Conservation (phyloP, 2,888 invertebrate species). For the Neoitamus cyanurus region DNA sequence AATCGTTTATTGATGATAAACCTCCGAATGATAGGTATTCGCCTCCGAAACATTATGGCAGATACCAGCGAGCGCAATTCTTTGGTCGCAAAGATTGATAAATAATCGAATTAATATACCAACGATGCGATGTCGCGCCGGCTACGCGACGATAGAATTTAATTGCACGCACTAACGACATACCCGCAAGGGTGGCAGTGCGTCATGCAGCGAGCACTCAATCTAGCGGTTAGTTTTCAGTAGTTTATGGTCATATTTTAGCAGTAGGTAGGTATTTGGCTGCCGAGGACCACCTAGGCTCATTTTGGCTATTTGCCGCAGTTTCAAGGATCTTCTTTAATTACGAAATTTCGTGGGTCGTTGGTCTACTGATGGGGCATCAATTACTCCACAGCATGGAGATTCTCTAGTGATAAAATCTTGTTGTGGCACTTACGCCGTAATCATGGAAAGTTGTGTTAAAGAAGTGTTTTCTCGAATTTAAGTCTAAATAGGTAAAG, state of each 20-base stretch:
- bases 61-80: constrained; percentile 9
- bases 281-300: neutral
- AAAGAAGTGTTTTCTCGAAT: neutral
- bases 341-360: constrained; percentile 45
- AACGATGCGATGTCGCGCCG: neutral
- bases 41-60: constrained; percentile 30
- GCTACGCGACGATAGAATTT: constrained; percentile 23
- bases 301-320: neutral
- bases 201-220: constrained; percentile 34
- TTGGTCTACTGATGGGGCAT: constrained; percentile 26
- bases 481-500: neutral
- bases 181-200: constrained; percentile 6
- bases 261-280: constrained; percentile 6
- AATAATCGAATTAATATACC: constrained; percentile 35
- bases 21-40: neutral
- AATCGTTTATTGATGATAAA: constrained; percentile 19
- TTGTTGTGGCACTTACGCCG: neutral
- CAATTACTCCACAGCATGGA: constrained; percentile 27
- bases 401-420: constrained; percentile 6
- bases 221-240: neutral
- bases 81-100: constrained; percentile 3
- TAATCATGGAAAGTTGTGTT: neutral
- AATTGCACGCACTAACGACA: neutral
- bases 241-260: constrained; percentile 10
- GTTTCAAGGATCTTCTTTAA: constrained; percentile 36